phyloP scores from a whole-genome alignment of 2,113 vertebrate species.

The Chrysemys picta region DNA sequence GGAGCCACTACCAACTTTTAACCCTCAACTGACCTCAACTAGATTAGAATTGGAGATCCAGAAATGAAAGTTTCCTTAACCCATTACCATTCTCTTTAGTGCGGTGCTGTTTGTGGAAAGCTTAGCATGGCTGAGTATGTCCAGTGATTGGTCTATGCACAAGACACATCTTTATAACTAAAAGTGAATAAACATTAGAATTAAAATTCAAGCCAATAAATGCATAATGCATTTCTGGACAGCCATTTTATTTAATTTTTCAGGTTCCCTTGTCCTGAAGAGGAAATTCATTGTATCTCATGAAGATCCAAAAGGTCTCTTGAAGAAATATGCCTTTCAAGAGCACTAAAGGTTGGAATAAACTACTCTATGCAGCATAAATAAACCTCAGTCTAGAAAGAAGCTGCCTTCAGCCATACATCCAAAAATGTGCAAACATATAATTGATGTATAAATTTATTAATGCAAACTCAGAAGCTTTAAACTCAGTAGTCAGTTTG shows the following conservation, averaged over 20 bases:
- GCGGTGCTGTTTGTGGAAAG: neutral
- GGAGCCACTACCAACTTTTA: neutral
- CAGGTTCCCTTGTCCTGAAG: neutral
- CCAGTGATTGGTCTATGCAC: neutral
- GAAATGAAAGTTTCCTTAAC: neutral
- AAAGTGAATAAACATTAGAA: slow-evolving; percentile 22
- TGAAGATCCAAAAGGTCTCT: slow-evolving; percentile 25
- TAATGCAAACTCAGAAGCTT: slow-evolving; percentile 73
- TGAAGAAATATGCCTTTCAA: slow-evolving; percentile 51
- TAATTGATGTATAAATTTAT: slow-evolving; percentile 76
- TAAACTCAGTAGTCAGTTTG: slow-evolving; percentile 70
- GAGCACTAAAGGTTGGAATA: slow-evolving; percentile 29
- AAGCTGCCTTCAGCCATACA: slow-evolving; percentile 56
- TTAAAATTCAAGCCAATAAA: slow-evolving; percentile 27
- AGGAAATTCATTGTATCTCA: slow-evolving; percentile 50
- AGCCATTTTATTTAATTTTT: slow-evolving; percentile 46
- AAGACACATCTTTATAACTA: neutral
- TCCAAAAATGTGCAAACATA: slow-evolving; percentile 61
- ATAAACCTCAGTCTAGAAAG: slow-evolving; percentile 52
- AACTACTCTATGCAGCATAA: slow-evolving; percentile 36
- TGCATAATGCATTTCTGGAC: neutral
- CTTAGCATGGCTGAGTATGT: neutral
- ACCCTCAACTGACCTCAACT: neutral
- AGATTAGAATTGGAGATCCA: neutral
- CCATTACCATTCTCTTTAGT: neutral